Evolutionary conservation across 2,113 vertebrate genomes (phyloP).

Genomic region (Amblyornis subalaris): DNA sequence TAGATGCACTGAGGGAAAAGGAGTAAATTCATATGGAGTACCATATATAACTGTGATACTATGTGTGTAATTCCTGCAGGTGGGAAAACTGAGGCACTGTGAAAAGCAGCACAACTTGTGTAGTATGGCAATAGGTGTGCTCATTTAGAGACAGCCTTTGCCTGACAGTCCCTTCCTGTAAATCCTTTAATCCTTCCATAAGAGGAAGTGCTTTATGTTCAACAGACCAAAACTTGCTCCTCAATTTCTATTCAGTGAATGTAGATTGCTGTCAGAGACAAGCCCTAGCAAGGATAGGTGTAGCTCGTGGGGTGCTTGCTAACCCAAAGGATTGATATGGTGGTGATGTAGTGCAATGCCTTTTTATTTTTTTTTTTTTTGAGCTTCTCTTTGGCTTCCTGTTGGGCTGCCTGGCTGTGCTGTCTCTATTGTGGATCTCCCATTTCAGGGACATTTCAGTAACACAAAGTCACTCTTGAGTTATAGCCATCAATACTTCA

Average conservation of each 20-base stretch:
- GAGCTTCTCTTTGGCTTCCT: background rate
- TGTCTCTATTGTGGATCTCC: background rate
- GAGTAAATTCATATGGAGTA: background rate
- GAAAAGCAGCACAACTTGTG: background rate
- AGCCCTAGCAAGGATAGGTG: background rate
- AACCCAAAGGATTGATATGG: background rate
- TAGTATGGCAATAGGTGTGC: background rate
- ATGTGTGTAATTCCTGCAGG: background rate
- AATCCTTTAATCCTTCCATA: background rate
- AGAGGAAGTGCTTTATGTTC: background rate
- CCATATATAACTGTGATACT: background rate
- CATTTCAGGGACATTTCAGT: background rate
- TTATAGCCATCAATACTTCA: background rate
- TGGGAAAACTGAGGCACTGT: background rate
- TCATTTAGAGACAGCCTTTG: background rate
- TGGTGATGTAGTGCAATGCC: background rate
- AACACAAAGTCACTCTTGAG: background rate
- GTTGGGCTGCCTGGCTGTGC: background rate
- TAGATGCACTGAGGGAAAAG: background rate
- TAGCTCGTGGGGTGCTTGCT: background rate
- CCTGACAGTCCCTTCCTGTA: background rate
- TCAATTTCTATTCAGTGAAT: background rate
- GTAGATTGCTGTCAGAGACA: background rate
- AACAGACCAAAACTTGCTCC: background rate
- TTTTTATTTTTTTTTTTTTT: background rate